These are phyloP conservation scores for Lytechinus variegatus DNA, from an alignment of 35 echinoderm and acorn worm species.

Conservation along the genomic window DNA sequence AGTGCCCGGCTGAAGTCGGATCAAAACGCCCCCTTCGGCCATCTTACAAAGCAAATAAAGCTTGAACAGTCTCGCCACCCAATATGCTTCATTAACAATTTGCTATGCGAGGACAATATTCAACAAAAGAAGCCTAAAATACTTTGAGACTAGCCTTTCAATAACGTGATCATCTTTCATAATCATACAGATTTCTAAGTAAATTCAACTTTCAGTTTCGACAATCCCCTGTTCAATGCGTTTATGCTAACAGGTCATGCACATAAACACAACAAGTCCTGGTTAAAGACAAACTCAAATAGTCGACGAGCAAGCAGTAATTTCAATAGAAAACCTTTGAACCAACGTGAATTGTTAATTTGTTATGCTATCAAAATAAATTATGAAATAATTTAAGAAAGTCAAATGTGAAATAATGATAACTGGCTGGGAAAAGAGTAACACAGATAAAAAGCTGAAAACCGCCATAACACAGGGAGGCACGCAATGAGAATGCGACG, in stretches of 20 bases:
- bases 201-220: background rate
- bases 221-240: background rate
- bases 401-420: too few relatives aligned
- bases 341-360: too few relatives aligned
- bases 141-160: conserved; percentile 7
- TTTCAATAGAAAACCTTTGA: too few relatives aligned
- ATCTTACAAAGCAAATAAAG: background rate
- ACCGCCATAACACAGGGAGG: too few relatives aligned
- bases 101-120: background rate
- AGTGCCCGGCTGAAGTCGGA: background rate
- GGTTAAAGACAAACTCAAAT: too few relatives aligned
- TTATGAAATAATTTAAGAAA: too few relatives aligned
- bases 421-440: too few relatives aligned
- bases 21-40: background rate
- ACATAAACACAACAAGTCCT: background rate
- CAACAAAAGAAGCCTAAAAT: background rate
- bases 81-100: background rate
- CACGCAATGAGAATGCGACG: too few relatives aligned
- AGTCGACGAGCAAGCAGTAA: too few relatives aligned
- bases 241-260: conserved; percentile 11
- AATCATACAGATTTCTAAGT: background rate
- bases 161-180: background rate
- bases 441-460: too few relatives aligned
- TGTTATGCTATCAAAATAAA: too few relatives aligned
- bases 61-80: background rate